These are phyloP conservation scores for Mirza zaza DNA, from an alignment of 2,113 vertebrate species.

Conservation along the genomic window DNA sequence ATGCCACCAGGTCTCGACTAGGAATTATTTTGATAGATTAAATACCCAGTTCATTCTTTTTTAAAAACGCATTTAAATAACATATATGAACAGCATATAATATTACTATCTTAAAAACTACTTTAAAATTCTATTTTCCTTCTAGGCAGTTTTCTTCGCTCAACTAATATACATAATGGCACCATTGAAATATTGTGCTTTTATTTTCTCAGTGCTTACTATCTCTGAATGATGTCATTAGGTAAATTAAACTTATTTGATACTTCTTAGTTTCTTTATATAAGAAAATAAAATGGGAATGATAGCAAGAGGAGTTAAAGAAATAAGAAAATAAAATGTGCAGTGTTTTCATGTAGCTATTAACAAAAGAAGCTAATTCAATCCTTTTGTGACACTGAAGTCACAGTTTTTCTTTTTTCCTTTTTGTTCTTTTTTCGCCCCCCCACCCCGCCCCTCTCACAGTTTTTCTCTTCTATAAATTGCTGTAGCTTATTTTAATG, in stretches of 20 bases:
- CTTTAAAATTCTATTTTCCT: background rate
- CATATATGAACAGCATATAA: background rate
- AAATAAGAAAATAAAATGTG: background rate
- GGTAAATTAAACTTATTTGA: background rate
- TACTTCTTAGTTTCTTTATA: conserved; percentile 1
- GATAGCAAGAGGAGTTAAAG: background rate
- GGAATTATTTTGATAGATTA: background rate
- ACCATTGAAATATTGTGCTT: background rate
- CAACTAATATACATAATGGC: background rate
- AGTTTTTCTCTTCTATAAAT: conserved; percentile 47
- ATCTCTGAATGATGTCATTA: background rate
- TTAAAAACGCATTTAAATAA: background rate
- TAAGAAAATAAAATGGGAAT: background rate
- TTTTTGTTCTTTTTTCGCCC: background rate
- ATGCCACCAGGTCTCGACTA: background rate
- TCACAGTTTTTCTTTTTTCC: conserved; percentile 52
- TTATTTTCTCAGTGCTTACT: background rate
- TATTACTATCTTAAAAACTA: background rate
- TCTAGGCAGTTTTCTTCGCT: background rate
- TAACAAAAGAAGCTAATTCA: conserved; percentile 35
- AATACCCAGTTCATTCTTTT: background rate
- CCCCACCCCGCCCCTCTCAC: background rate
- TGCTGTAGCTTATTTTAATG: conserved; percentile 47
- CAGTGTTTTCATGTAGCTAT: background rate
- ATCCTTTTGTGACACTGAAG: conserved; percentile 10